Base-by-base conservation (phyloP, 2,113 vertebrate genomes). In the Dicrurus megarhynchus region DNA sequence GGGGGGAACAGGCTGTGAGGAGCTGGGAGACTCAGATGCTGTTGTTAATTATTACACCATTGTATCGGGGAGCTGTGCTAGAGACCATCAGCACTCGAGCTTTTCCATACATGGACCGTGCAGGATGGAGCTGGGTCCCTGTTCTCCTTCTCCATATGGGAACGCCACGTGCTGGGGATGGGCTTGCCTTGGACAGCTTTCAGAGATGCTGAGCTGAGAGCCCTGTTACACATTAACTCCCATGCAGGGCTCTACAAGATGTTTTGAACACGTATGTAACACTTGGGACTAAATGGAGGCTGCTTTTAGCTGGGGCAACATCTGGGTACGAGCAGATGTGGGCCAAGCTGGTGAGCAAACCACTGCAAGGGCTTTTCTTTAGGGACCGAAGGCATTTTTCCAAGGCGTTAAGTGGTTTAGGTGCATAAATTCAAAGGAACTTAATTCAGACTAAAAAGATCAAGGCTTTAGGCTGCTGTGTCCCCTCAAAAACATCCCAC, bases 11-110 rank as follows among this genome's bases (percentile, higher is more conserved):
- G 70, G 65, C 78, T 50, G 42, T 26, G 59, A 95, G 85, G 84
- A 19, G 18, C 74, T 55, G 39, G 1, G 49, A 82, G 84, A 15
- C n/a, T 37, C 56, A 69, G 93, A 57, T 78, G 81, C 91, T 95
- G 95, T 27, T 96, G 87, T 87, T 89, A 87, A 93, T 97, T 93
- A 96, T 65, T 50, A 9, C 67, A 49, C 67, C 46, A 20, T 91
- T 93, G 46, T 5, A 57, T 1, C 19, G 78, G 81, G 91, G 89
- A 91, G 59, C 91, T 80, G 82, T 3, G 2, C 90, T 61, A 27
- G 1, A 57, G 53, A 50, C 67, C 84, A 24, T 60, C 49, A 41
- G 84, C 11, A 3, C 81, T 82, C 4, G 0, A 85, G 61, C 67
- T 89, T 93, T 94, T 33, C 96, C 93, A 85, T 94, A 91, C 96